These are phyloP conservation scores for Zele albiditarsus DNA, from an alignment of 2,888 invertebrate species.

Conservation along the genomic window DNA sequence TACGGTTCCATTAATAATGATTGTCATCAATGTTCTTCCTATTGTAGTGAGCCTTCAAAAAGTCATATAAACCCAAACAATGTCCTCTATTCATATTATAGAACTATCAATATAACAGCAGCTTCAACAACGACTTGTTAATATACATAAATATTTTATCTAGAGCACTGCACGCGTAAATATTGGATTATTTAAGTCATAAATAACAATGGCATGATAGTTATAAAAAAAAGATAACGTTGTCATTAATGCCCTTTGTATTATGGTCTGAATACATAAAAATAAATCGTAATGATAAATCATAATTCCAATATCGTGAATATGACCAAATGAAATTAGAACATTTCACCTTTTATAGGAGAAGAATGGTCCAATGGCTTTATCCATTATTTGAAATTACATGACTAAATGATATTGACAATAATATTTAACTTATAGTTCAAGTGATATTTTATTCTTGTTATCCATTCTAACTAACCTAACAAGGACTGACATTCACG, in stretches of 20 bases:
- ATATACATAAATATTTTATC: background rate
- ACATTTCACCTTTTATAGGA: no score
- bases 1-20: background rate
- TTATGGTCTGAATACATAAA: background rate
- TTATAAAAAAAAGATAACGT: background rate
- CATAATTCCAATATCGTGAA: no score
- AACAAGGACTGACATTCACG: conserved; percentile 20
- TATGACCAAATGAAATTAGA: no score
- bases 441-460: background rate
- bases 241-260: background rate
- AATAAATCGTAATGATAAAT: background rate
- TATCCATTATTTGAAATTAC: background rate
- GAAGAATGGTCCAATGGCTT: no score
- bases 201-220: no score
- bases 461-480: conserved; percentile 28
- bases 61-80: background rate
- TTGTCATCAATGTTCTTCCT: background rate
- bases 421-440: background rate
- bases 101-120: background rate
- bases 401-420: background rate
- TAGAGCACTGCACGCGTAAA: background rate
- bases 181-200: no score
- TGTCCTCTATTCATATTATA: background rate
- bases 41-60: background rate
- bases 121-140: background rate